Percentiles rank a stretch among this genome's conserved stretches.
phyloP scores from a whole-genome alignment of 2,113 vertebrate genomes.

The Corapipo altera region DNA sequence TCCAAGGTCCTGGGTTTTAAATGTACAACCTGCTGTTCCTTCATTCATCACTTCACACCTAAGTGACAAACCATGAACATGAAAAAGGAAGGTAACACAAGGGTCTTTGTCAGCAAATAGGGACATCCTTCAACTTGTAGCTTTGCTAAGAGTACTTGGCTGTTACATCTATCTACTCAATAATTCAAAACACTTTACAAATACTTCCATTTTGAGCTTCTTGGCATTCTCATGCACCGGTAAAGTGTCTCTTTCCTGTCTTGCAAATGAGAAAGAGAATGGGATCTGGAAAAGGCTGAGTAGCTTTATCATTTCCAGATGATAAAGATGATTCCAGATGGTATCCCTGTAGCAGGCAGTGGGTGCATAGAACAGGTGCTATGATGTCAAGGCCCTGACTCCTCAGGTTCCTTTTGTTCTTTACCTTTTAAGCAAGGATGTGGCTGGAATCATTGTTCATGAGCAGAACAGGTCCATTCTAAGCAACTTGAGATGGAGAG shows the following conservation, averaged over 20 bases:
- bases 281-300: not conserved
- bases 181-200: not conserved
- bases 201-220: not conserved
- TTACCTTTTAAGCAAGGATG: not conserved
- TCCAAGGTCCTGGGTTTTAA: constrained; percentile 31
- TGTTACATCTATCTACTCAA: not conserved
- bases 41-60: not conserved
- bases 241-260: not conserved
- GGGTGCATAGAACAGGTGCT: not conserved
- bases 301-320: not conserved
- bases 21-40: not conserved
- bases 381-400: not conserved
- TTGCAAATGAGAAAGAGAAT: not conserved
- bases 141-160: not conserved
- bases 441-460: not conserved
- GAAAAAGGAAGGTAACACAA: not conserved
- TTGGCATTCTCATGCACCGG: not conserved
- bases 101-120: not conserved
- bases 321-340: not conserved
- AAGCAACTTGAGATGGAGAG: not conserved
- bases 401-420: not conserved
- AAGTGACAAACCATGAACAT: not conserved
- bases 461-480: not conserved
- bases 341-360: not conserved
- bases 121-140: not conserved